Evolutionary conservation across 2,797 vertebrate genomes (phyloP), one percentile per base, ranked within the genome.

Genomic region (Rousettus madagascariensis): DNA sequence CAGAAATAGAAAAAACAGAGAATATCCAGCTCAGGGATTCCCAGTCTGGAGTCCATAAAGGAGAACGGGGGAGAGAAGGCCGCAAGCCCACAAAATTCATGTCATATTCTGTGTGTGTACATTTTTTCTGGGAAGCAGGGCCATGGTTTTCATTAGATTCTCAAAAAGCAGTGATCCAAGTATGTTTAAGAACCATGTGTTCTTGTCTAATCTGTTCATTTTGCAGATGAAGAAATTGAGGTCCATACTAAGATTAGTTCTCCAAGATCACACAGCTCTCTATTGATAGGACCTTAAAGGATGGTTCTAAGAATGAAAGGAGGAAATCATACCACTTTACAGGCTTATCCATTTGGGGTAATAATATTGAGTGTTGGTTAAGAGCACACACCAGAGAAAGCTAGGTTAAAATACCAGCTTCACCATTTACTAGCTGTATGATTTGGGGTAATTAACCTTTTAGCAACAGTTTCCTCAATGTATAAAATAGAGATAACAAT

Each of bases 151-250:
- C 19, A 30, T 41, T 83, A 61, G 13, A n/a, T 30, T 89, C 66
- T 86, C 86, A 78, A 65, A 88, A 63, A 87, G 43, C 26, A 65
- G 17, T 22, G 11, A 66, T 36, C 68, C 16, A 12, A 12, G 7
- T 53, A 9, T 55, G 8, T 51, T 95, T 36, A 72, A 83, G 63
- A 94, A 24, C 36, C 46, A 28, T 38, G 43, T 17, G 68, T 80
- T 96, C 69, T 78, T 74, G 26, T 57, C 80, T 80, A 57, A 61
- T 41, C 78, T 59, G 24, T 57, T 88, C 33, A 26, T 87, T 80
- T 72, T 69, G 7, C 55, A 78, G 63, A n/a, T 49, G 38, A 85
- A 95, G 84, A 85, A 86, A 75, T 49, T 88, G 59, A 95, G 43
- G 5, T 65, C 41, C 41, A 6, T 13, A 36, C 8, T 86, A 77